These are phyloP conservation scores for Drosophila bunnanda DNA, from an alignment of 2,888 invertebrate genomes.

Conservation along the genomic window DNA sequence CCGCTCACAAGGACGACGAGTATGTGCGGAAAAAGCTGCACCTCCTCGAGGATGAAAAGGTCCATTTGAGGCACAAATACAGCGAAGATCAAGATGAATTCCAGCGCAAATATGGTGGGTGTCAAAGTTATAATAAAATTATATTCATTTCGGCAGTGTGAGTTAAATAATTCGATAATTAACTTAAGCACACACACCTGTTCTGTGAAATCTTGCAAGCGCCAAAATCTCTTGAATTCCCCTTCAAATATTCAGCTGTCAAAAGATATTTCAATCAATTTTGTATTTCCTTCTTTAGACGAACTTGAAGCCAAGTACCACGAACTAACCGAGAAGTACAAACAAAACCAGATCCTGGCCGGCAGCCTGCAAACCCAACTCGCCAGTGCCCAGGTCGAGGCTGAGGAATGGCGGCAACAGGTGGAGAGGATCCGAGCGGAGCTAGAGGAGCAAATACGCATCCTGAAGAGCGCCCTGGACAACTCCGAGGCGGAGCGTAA, in stretches of 20 bases:
- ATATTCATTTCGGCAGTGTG: background rate
- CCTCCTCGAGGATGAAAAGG: slow-evolving; percentile 83
- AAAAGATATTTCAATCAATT: too few relatives aligned
- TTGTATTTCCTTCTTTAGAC: slow-evolving; percentile 59
- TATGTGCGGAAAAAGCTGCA: slow-evolving; percentile 83
- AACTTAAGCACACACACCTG: too few relatives aligned
- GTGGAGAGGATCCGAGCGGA: slow-evolving; percentile 85
- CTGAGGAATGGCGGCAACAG: slow-evolving; percentile 81
- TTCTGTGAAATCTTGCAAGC: background rate
- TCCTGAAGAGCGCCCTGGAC: slow-evolving; percentile 86
- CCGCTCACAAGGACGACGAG: slow-evolving; percentile 84
- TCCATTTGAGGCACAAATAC: slow-evolving; percentile 81
- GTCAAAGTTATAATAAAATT: background rate
- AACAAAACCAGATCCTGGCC: slow-evolving; percentile 85
- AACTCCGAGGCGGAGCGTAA: slow-evolving; percentile 87
- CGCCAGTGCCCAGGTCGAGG: slow-evolving; percentile 81
- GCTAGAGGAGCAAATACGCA: slow-evolving; percentile 86
- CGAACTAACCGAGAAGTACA: slow-evolving; percentile 85
- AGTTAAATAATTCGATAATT: background rate
- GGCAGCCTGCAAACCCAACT: slow-evolving; percentile 82
- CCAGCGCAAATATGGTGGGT: slow-evolving; percentile 81
- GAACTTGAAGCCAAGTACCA: slow-evolving; percentile 85
- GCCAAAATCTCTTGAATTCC: background rate
- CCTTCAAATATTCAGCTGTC: slow-evolving; percentile 1
- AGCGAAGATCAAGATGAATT: slow-evolving; percentile 83